phyloP scores from a whole-genome alignment of 2,888 invertebrate genomes.

The Aphrophora alni region DNA sequence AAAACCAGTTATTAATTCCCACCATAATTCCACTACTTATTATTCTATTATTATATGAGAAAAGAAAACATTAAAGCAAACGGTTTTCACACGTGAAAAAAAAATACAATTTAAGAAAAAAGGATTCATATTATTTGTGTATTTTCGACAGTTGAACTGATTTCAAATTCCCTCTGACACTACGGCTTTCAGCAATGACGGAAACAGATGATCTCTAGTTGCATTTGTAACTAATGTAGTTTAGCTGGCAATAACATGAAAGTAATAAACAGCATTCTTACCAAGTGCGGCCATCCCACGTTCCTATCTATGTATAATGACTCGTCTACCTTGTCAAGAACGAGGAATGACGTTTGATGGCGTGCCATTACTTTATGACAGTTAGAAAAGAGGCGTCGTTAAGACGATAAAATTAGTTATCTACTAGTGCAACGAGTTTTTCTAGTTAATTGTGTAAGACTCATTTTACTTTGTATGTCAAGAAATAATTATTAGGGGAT shows the following conservation, averaged over 20 bases:
- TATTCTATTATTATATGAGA: too few relatives aligned
- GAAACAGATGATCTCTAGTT: neutral
- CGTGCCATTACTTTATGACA: neutral
- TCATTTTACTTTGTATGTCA: neutral
- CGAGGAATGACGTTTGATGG: neutral
- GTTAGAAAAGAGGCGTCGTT: neutral
- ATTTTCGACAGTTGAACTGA: too few relatives aligned
- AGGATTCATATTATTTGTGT: too few relatives aligned
- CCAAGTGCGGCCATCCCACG: neutral
- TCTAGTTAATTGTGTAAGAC: neutral
- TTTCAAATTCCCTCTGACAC: too few relatives aligned
- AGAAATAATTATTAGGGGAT: too few relatives aligned
- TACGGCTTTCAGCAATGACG: too few relatives aligned
- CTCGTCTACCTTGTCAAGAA: neutral
- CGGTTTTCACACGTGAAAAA: too few relatives aligned
- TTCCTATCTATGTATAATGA: too few relatives aligned
- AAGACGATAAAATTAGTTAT: neutral
- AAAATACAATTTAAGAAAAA: too few relatives aligned
- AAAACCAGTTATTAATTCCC: too few relatives aligned
- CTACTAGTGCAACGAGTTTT: neutral
- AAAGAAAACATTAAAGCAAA: too few relatives aligned
- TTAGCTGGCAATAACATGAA: neutral
- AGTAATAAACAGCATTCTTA: neutral
- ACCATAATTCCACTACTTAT: too few relatives aligned
- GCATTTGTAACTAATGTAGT: neutral